phyloP scores from a whole-genome alignment of 2,797 vertebrate genomes.

The Coreius guichenoti region DNA sequence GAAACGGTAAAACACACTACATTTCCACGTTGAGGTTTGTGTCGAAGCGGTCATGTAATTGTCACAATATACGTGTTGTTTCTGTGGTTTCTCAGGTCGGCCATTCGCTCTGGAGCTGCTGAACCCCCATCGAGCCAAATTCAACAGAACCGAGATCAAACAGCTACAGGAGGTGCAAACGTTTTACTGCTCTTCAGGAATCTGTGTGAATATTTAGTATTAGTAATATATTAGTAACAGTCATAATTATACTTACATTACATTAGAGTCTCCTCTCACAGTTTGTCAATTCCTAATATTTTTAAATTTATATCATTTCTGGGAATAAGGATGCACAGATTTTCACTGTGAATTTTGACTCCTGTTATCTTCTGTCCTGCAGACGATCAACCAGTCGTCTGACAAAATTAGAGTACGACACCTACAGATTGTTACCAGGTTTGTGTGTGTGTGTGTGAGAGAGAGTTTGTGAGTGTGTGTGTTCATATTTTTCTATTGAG shows the following conservation, averaged over 20 bases:
- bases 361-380: constrained; percentile 37
- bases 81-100: constrained; percentile 81
- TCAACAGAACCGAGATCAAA: constrained; percentile 82
- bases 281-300: neutral
- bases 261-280: neutral
- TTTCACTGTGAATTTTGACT: neutral
- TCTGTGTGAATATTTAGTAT: neutral
- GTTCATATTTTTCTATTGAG: too few species aligned
- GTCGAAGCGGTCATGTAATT: neutral
- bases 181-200: neutral
- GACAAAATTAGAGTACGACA: constrained; percentile 94
- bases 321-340: neutral
- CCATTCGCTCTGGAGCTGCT: constrained; percentile 95
- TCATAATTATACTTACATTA: neutral
- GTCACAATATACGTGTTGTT: neutral
- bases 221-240: neutral
- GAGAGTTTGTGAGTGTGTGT: too few species aligned
- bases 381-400: constrained; percentile 92
- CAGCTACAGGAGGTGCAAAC: constrained; percentile 90
- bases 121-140: constrained; percentile 85
- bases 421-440: constrained; percentile 93
- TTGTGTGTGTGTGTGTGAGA: neutral
- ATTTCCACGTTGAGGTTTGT: neutral
- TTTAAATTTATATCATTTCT: neutral
- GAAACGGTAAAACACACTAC: constrained; percentile 81